Evolutionary conservation across 2,888 invertebrate genomes (phyloP).

Genomic region (Drosophila affinis): DNA sequence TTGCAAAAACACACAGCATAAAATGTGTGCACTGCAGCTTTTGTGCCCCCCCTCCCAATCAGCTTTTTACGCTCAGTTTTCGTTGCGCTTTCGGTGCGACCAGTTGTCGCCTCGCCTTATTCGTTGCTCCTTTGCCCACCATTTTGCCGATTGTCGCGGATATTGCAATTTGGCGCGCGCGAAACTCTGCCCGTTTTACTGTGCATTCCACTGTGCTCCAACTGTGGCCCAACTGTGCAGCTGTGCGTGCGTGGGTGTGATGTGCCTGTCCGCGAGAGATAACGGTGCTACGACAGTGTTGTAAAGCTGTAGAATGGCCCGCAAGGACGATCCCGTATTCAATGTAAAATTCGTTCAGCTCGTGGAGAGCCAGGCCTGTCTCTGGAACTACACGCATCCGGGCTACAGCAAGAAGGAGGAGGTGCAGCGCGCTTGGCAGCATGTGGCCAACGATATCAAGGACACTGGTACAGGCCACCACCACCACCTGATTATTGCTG

Average conservation of each 20-base stretch:
- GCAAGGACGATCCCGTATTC: constrained; percentile 82
- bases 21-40: constrained; percentile 63
- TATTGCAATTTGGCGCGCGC: constrained; percentile 12
- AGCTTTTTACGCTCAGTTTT: constrained; percentile 81
- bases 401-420: constrained; percentile 82
- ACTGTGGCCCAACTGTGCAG: neutral
- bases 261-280: neutral
- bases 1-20: constrained; percentile 44
- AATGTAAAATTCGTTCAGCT: constrained; percentile 82
- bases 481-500: neutral
- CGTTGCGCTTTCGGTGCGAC: constrained; percentile 81
- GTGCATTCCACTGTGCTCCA: neutral
- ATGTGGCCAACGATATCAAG: constrained; percentile 82
- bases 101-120: constrained; percentile 59
- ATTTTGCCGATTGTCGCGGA: neutral
- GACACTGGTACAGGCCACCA: constrained; percentile 73
- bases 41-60: constrained; percentile 42
- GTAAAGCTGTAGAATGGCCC: constrained; percentile 68
- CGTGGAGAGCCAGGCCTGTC: constrained; percentile 79
- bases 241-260: neutral
- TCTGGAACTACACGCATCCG: constrained; percentile 81
- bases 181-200: constrained; percentile 6
- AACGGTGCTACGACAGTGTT: constrained; percentile 41
- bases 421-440: constrained; percentile 81
- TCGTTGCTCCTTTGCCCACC: neutral